Evolutionary conservation across 2,888 invertebrate genomes (phyloP), one percentile per base, ranked within the genome.

Genomic region (Halictus quadricinctus): DNA sequence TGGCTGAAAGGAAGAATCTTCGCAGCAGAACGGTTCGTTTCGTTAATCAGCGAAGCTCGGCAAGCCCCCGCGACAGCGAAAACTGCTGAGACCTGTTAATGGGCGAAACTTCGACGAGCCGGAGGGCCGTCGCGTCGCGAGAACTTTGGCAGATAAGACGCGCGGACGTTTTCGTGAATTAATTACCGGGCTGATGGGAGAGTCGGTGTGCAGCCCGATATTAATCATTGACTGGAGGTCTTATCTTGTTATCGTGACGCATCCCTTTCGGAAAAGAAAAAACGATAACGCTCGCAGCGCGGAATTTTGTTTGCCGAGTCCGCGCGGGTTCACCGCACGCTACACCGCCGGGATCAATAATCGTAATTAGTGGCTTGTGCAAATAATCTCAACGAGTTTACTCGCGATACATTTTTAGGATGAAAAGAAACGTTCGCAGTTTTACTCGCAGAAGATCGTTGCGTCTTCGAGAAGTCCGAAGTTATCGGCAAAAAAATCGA

Each of bases 1-100:
- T 41, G 5, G 21, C 18, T 36, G 69, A 69, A 69, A 41, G 41
- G 41, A 69, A 41, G 18, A 69, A 69, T 41, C 18, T 69, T 41
- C 41, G 60, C 13, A 60, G 60, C 29, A 29, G 15, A 18, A 29
- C 7, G 66, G 18, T 66, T 29, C 18, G n/a, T 69, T 69, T 69
- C 69, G 50, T 43, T 84, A 77, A 80, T 78, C 75, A 72, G 64
- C 66, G 41, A 18, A 60, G 41, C 69, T 64, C n/a, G 21, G 21
- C 29, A 76, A 80, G 58, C 72, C 66, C 60, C 60, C 76, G 78
- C 76, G 87, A 83, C 76, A 86, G 76, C 76, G 85, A 82, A 88
- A 89, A 90, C 80, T 88, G 89, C 89, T 89, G 89, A 89, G 89
- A 79, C 88, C 84, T 82, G 88, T 85, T 88, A 88, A 89, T 86